Base-by-base conservation (phyloP, 2,797 vertebrate species). In the Yasuhikotakia modesta region DNA sequence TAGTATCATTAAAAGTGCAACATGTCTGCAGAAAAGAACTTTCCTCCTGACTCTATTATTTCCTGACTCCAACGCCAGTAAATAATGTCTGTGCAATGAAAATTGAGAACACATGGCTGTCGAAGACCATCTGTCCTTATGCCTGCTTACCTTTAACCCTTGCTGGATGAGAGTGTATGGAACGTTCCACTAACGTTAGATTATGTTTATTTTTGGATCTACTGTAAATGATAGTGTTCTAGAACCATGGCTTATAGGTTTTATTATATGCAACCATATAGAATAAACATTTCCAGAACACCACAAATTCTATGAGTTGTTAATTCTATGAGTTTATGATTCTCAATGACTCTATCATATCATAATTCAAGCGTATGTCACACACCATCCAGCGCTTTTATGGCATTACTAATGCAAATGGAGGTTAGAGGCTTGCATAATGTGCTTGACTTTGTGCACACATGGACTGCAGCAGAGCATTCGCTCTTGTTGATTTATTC, bases 401-500 rank as follows among this genome's bases (percentile, higher is more conserved):
- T 5, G 1, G 22, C 53, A 58, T 27, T 30, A 27, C 24, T 22
- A 58, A 7, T 30, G 22, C 24, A 58, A 65, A 70, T 57, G 13
- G 50, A 75, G 66, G 61, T 75, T 24, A 19, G 52, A 55, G 50
- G 17, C 2, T 43, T 30, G 14, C 6, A 24, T 16, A 35, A 58
- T 3, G 17, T 22, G 14, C 73, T 67, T 46, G 22, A 43, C 64
- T 67, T 58, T 57, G 35, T 21, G 8, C 8, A 16, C 50, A 30
- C 69, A 73, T 55, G 45, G 35, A 48, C 39, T 22, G 19, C 43
- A 17, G 43, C 52, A 67, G 60, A 70, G 35, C 52, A 19, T 60
- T 53, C 27, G 53, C 48, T 78, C 81, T 64, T 85, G 83, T 82
- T 89, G 81, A 89, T 86, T 80, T 83, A 87, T 87, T 76, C 79